Conservation (phyloP, 2,113 vertebrate species). For the Pachypanchax playfairii region DNA sequence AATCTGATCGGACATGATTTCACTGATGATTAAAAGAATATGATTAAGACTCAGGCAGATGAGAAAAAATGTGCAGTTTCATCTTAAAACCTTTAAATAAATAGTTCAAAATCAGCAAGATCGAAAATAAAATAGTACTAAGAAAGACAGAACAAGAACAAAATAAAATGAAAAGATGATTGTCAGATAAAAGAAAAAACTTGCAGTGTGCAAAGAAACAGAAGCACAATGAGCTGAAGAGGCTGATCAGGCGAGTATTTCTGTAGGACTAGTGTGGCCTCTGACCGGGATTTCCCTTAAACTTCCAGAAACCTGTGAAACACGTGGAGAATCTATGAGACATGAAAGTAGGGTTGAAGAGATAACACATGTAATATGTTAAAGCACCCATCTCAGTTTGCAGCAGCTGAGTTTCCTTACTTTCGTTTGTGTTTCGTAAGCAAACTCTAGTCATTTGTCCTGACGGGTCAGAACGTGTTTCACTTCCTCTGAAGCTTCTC, state of each 20-base stretch:
- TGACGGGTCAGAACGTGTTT: slow-evolving; percentile 19
- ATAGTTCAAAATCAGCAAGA: too few species aligned
- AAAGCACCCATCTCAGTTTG: neutral
- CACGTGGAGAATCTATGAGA: neutral
- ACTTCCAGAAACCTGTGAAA: neutral
- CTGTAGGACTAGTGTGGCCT: neutral
- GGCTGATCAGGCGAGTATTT: neutral
- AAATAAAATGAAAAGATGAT: too few species aligned
- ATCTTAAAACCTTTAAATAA: too few species aligned
- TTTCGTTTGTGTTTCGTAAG: neutral
- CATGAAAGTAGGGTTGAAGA: neutral
- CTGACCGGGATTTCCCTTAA: neutral
- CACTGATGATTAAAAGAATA: too few species aligned
- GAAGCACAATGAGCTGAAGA: too few species aligned
- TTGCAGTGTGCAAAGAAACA: too few species aligned
- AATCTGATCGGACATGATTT: too few species aligned
- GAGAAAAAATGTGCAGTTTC: too few species aligned
- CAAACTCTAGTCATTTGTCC: slow-evolving; percentile 1
- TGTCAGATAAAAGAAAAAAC: too few species aligned
- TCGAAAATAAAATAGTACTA: too few species aligned
- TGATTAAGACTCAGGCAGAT: too few species aligned
- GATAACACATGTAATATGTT: neutral
- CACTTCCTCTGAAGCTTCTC: slow-evolving; percentile 30
- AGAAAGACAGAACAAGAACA: too few species aligned
- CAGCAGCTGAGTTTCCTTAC: neutral